Base-by-base conservation (phyloP, 2,113 vertebrate species). In the Ptilonorhynchus violaceus region DNA sequence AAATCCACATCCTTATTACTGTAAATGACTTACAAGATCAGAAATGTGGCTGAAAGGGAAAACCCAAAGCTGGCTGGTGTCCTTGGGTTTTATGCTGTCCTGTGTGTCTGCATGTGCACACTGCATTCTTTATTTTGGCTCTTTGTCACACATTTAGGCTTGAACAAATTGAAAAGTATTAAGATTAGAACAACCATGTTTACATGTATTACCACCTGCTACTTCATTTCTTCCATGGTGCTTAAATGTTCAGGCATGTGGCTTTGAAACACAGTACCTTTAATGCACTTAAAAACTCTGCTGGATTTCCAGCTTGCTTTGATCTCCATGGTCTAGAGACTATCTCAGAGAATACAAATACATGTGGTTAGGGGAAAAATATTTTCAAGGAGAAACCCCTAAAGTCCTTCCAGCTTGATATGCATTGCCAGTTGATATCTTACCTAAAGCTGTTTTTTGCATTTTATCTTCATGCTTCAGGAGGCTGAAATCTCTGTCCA, bases 221-320 rank as follows among this genome's bases (percentile, higher is more conserved):
- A 82, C 52, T 94, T 91, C 42, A 73, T 91, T 96, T 92, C 84
- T 79, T 79, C 84, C 46, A 49, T 58, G 66, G 73, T 79, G 44
- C 66, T 95, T 95, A 87, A 96, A 75, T 66, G 91, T 72, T 96
- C 49, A 89, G 56, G 37, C 73, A 64, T 67, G 81, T 75, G 66
- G 47, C 86, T 96, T 96, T 92, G 81, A 96, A 96, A 89, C 52
- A 75, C 0, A 0, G n/a, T 82, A 82, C 86, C 41, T 94, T 91
- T 87, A 94, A 94, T 53, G 41, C 73, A 92, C 73, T 94, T 95
- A 42, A 79, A 84, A 96, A 78, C 76, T 66, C 83, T n/a, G 69
- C 84, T 85, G 89, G 93, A 87, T 96, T 94, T 91, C 62, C 74
- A 91, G 77, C n/a, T 95, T 76, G 79, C 89, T 97, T 94, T 97